phyloP scores from a whole-genome alignment of 2,113 vertebrate genomes.

The Lophius piscatorius region DNA sequence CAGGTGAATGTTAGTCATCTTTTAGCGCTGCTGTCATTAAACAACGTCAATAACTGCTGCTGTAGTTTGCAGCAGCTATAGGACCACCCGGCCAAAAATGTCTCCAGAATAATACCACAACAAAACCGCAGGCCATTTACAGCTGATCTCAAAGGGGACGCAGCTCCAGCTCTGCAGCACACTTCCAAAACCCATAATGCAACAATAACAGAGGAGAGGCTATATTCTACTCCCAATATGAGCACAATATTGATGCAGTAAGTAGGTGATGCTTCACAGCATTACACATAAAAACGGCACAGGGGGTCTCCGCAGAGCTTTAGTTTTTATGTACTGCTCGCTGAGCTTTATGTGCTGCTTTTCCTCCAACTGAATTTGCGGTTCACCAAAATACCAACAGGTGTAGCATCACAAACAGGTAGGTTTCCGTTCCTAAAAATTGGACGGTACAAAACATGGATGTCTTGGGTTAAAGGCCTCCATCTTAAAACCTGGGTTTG shows the following conservation, averaged over 20 bases:
- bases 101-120: slow-evolving; percentile 36
- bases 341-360: not conserved
- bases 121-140: slow-evolving; percentile 41
- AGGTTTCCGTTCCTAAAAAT: no score
- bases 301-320: slow-evolving; percentile 25
- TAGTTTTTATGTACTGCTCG: slow-evolving; percentile 5
- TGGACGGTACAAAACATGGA: no score
- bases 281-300: slow-evolving; percentile 19
- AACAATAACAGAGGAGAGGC: slow-evolving; percentile 25
- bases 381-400: not conserved
- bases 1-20: not conserved
- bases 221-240: slow-evolving; percentile 29
- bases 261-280: slow-evolving; percentile 34
- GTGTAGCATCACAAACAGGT: no score
- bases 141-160: slow-evolving; percentile 35
- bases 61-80: slow-evolving; percentile 12
- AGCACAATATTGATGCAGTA: slow-evolving; percentile 26
- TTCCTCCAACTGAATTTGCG: not conserved
- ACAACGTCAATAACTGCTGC: slow-evolving; percentile 8
- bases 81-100: slow-evolving; percentile 33
- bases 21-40: not conserved
- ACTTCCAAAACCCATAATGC: slow-evolving; percentile 31
- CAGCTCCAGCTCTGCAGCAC: not conserved
- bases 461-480: no score
- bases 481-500: no score